phyloP scores from a whole-genome alignment of 2,888 invertebrate species.

The Xylocampa areola region DNA sequence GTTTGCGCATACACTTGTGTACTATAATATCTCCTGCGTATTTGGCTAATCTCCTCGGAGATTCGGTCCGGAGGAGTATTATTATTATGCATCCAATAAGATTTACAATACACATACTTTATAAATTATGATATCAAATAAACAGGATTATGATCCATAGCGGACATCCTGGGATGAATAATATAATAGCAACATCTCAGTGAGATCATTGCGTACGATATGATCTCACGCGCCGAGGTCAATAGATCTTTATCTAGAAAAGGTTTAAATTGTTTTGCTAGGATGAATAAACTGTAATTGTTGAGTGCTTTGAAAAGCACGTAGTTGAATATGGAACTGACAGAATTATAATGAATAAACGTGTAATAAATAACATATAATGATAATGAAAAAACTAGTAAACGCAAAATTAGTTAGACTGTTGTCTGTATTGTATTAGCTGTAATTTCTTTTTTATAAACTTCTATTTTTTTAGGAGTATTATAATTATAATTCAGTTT shows the following conservation, averaged over 20 bases:
- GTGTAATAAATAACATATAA: too few species aligned
- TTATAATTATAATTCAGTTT: too few species aligned
- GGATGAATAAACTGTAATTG: constrained; percentile 1
- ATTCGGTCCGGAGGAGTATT: too few species aligned
- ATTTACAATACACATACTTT: constrained; percentile 6
- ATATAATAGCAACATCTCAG: constrained; percentile 28
- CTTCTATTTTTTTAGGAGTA: too few species aligned
- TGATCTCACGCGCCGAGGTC: constrained; percentile 44
- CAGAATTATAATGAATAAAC: too few species aligned
- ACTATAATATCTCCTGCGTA: too few species aligned
- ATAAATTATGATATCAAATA: constrained; percentile 4
- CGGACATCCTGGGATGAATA: constrained; percentile 43
- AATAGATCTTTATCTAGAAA: constrained; percentile 37
- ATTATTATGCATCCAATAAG: not conserved
- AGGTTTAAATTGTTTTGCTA: constrained; percentile 3
- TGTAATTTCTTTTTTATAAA: too few species aligned
- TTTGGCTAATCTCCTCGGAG: too few species aligned
- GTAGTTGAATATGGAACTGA: not conserved
- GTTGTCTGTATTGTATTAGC: too few species aligned
- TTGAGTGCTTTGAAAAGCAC: not conserved
- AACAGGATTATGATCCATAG: constrained; percentile 3
- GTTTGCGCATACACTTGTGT: too few species aligned
- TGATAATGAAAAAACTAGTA: too few species aligned
- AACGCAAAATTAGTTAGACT: too few species aligned
- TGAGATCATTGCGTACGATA: constrained; percentile 29